Conservation (phyloP, 2,888 invertebrate species). For the Cybosia mesomella region DNA sequence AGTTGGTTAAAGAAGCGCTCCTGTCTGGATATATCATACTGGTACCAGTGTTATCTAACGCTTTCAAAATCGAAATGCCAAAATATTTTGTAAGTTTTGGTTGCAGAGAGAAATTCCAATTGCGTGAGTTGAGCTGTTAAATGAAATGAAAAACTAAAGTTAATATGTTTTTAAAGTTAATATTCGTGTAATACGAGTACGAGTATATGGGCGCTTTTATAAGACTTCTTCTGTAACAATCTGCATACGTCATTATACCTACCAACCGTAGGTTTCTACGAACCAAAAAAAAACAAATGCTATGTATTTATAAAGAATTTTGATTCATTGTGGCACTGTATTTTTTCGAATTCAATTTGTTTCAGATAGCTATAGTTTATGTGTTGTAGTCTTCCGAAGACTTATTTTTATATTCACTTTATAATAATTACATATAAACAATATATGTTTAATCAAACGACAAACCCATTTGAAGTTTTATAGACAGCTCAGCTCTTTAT, state of each 20-base stretch:
- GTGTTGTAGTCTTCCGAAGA: background rate
- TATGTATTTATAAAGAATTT: background rate
- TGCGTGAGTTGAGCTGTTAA: background rate
- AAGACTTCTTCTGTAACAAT: no score
- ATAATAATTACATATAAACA: background rate
- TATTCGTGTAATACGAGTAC: no score
- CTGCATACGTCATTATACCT: no score
- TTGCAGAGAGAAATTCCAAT: background rate
- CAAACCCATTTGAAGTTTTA: background rate
- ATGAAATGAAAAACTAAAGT: background rate
- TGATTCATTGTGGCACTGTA: background rate
- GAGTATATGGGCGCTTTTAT: no score
- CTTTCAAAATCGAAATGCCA: background rate
- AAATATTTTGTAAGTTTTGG: background rate
- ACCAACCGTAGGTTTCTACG: no score
- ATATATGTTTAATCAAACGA: background rate
- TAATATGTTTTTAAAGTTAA: no score
- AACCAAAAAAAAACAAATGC: no score
- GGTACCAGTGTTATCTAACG: no score
- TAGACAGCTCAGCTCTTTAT: background rate
- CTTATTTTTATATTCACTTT: background rate
- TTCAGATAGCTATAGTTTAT: background rate
- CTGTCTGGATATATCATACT: no score
- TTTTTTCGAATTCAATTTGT: background rate
- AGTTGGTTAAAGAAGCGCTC: no score